Evolutionary conservation across 1,140 invertebrate species (phyloP).

Genomic region (Triops cancriformis): DNA sequence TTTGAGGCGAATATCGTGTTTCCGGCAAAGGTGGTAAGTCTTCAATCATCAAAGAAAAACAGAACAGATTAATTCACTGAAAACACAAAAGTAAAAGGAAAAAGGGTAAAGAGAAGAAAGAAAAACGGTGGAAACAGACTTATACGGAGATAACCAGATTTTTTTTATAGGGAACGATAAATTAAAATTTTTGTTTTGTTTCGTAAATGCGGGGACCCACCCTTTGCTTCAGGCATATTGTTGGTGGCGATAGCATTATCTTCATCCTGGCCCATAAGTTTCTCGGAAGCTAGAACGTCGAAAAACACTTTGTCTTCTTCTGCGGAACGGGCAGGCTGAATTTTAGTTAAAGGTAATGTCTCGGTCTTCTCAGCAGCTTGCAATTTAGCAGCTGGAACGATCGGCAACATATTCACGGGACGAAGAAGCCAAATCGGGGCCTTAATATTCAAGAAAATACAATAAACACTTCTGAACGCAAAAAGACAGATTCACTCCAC

Average conservation of each 20-base stretch:
- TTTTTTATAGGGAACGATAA: no score
- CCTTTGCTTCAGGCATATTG: background rate
- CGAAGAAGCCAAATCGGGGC: slow-evolving; percentile 44
- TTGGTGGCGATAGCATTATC: slow-evolving; percentile 28
- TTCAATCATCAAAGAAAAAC: background rate
- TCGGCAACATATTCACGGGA: background rate
- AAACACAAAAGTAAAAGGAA: no score
- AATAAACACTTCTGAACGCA: background rate
- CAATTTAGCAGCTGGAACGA: background rate
- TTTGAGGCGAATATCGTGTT: slow-evolving; percentile 11
- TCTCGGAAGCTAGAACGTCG: slow-evolving; percentile 32
- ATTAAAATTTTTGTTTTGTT: no score
- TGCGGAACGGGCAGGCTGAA: background rate
- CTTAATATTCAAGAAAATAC: slow-evolving; percentile 17
- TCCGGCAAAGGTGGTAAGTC: slow-evolving; percentile 17
- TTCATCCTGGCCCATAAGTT: slow-evolving; percentile 32
- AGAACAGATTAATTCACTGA: no score
- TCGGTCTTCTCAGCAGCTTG: no score
- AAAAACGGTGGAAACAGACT: no score
- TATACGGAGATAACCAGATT: no score
- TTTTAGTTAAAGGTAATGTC: background rate
- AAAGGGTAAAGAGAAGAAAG: no score
- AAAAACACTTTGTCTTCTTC: slow-evolving; percentile 40
- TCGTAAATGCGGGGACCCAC: no score
- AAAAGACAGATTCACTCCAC: background rate